Percentiles rank a stretch among this genome's conserved stretches.
Evolutionary conservation across 2,797 vertebrate genomes (phyloP).

Genomic region (Lateolabrax maculatus): DNA sequence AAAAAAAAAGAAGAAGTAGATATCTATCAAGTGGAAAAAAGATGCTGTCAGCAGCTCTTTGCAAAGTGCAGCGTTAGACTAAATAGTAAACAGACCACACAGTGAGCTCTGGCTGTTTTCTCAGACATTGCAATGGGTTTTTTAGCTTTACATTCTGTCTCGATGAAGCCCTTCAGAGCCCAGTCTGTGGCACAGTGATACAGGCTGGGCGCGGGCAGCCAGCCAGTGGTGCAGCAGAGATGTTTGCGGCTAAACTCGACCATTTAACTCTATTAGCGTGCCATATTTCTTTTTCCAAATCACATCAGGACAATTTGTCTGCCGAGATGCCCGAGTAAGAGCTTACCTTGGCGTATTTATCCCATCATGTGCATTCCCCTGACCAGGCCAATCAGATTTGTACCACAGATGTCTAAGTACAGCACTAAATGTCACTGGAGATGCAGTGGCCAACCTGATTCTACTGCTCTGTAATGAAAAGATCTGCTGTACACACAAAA

Average conservation of each 20-base stretch:
- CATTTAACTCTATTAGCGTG: conserved; percentile 79
- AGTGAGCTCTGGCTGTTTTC: conserved; percentile 32
- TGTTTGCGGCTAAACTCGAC: conserved; percentile 58
- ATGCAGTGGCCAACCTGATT: conserved; percentile 39
- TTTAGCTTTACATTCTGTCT: conserved; percentile 32
- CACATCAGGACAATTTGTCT: conserved; percentile 83
- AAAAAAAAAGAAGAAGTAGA: conserved; percentile 15
- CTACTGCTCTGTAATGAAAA: conserved; percentile 47
- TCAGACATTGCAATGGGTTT: conserved; percentile 42
- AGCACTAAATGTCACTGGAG: conserved; percentile 54
- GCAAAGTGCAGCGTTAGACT: conserved; percentile 57
- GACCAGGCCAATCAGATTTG: conserved; percentile 73
- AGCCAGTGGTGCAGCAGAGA: conserved; percentile 66
- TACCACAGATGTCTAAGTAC: conserved; percentile 53
- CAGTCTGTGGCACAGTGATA: conserved; percentile 43
- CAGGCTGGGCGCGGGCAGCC: conserved; percentile 53
- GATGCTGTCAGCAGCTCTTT: conserved; percentile 64
- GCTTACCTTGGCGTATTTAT: conserved; percentile 78
- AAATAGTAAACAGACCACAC: conserved; percentile 45
- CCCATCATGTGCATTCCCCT: conserved; percentile 73
- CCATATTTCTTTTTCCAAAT: conserved; percentile 82
- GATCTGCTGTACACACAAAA: conserved; percentile 27
- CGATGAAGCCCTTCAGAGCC: conserved; percentile 26
- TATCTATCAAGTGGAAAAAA: conserved; percentile 51
- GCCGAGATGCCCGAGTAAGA: conserved; percentile 76